Percentiles rank a stretch among this genome's conserved stretches.
phyloP scores from a whole-genome alignment of 2,797 vertebrate species.

The Distichodus sexfasciatus region DNA sequence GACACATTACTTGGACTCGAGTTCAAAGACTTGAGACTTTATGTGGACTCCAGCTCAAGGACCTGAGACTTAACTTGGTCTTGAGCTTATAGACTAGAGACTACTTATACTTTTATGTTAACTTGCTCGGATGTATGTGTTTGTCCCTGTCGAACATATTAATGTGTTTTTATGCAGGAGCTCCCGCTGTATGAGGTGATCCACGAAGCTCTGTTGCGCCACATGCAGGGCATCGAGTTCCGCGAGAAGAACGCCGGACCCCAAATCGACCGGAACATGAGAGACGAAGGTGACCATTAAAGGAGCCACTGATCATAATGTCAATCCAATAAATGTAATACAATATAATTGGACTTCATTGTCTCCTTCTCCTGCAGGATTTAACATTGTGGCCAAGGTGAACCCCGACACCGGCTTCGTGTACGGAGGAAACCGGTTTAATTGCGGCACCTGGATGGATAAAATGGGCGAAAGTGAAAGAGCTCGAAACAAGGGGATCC shows the following conservation, averaged over 20 bases:
- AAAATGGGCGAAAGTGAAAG: conserved; percentile 90
- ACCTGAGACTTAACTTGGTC: too few relatives aligned
- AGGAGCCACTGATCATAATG: too few relatives aligned
- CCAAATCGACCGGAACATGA: conserved; percentile 92
- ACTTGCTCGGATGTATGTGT: neutral
- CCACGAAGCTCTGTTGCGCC: conserved; percentile 88
- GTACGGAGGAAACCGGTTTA: conserved; percentile 83
- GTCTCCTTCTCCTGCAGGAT: conserved; percentile 64
- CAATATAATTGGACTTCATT: neutral
- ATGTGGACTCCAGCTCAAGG: too few relatives aligned
- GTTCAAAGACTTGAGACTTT: too few relatives aligned
- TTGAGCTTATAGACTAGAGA: neutral
- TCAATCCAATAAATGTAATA: neutral
- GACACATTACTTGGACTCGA: too few relatives aligned
- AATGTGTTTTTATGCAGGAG: conserved; percentile 70
- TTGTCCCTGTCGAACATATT: neutral
- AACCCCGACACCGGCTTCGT: conserved; percentile 83
- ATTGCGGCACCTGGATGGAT: conserved; percentile 93
- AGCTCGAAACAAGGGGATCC: conserved; percentile 82
- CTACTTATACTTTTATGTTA: too few relatives aligned
- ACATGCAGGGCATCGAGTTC: conserved; percentile 86
- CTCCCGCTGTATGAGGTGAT: conserved; percentile 90
- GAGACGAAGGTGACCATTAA: conserved; percentile 82
- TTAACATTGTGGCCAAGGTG: conserved; percentile 76
- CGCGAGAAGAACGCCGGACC: conserved; percentile 89